Base-by-base conservation (phyloP, 1,140 invertebrate species). In the Drosophila neocordata region DNA sequence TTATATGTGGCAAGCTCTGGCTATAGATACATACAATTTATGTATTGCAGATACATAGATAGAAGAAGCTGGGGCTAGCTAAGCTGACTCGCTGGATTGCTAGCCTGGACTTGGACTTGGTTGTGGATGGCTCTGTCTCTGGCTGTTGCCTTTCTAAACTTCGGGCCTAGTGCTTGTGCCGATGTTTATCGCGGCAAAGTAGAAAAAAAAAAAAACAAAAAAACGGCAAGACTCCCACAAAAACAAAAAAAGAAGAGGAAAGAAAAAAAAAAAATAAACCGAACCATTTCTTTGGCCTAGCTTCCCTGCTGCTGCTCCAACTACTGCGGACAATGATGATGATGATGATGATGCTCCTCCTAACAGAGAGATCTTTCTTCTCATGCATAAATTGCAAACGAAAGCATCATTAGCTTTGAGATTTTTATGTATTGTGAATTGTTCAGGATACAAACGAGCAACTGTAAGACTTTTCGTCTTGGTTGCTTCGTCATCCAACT, bases 381-480 rank as follows among this genome's bases (percentile, higher is more conserved):
- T 87, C 82, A 87, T 87, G 82, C 82, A 85, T 85, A 85, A 87
- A 85, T 85, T 85, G 70, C 78, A 68, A 69, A 75, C 78, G 67
- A 67, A 77, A 80, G 77, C 68, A 87, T 88, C 82, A 87, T 87
- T 87, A 87, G 83, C 82, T 87, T 87, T 88, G 68, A 88, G 65
- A 76, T 66, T 79, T 79, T 69, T 75, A 69, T 68, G 67, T 71
- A 81, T 79, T 83, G 71, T 55, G 20, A 68, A 83, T 76, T 69
- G 80, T 48, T 68, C 63, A 81, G 78, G 82, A 87, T 73, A 48
- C 41, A 31, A 56, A 51, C 44, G 44, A 56, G 15, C 53, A 56
- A 56, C n/a, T 31, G 27, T 31, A 31, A 31, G 27, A 31, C 27
- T 51, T 9, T 51, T 51, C 44, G 44, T 51, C 15, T 51, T 51